These are phyloP conservation scores for Synergus itoensis DNA, from an alignment of 2,888 invertebrate species.

Conservation along the genomic window DNA sequence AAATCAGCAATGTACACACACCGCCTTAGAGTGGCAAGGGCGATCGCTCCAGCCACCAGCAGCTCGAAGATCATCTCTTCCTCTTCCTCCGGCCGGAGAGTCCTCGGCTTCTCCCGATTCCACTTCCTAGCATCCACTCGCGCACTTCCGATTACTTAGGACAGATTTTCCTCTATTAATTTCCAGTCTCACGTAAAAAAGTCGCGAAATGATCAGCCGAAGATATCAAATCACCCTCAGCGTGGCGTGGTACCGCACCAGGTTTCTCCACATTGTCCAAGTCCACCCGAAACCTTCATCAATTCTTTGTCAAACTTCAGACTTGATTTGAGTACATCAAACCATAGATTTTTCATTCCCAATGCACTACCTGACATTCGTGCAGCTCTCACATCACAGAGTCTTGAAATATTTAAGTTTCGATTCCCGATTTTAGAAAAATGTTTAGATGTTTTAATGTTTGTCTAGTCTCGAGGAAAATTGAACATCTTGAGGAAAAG, in stretches of 20 bases:
- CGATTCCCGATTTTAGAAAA: neutral
- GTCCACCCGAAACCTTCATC: slow-evolving; percentile 2
- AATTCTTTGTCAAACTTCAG: neutral
- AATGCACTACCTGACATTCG: neutral
- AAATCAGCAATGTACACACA: slow-evolving; percentile 77
- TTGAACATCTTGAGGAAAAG: neutral
- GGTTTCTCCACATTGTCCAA: slow-evolving; percentile 21
- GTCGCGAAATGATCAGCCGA: neutral
- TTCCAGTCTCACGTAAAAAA: neutral
- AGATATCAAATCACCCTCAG: slow-evolving; percentile 6
- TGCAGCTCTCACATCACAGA: neutral
- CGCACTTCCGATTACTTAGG: slow-evolving; percentile 51
- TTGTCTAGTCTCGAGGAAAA: neutral
- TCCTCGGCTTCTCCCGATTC: slow-evolving; percentile 67
- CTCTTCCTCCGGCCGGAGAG: slow-evolving; percentile 71
- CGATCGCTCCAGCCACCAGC: slow-evolving; percentile 77
- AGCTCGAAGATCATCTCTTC: slow-evolving; percentile 76
- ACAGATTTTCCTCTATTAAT: slow-evolving; percentile 41
- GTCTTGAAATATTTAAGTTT: neutral
- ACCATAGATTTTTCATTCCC: slow-evolving; percentile 5
- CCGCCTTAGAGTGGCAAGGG: slow-evolving; percentile 77
- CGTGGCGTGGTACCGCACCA: slow-evolving; percentile 13
- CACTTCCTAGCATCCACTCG: slow-evolving; percentile 69
- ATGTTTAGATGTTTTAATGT: no score
- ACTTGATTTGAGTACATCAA: neutral